Conservation (phyloP, 2,113 vertebrate genomes). For the Chauna torquata region DNA sequence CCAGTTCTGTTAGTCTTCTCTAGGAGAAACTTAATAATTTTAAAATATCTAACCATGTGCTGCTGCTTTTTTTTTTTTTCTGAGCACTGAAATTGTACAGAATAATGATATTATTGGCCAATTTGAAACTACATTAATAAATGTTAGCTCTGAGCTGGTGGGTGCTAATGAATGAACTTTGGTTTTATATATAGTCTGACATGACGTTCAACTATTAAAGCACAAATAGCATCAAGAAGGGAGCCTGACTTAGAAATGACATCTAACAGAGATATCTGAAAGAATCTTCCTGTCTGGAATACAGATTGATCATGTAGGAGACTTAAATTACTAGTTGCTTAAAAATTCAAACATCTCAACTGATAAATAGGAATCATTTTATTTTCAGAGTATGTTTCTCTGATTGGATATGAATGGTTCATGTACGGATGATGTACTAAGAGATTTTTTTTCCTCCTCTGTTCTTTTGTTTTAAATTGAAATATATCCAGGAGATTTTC, state of each 20-base stretch:
- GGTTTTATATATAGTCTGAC: neutral
- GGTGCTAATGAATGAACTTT: neutral
- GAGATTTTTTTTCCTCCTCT: neutral
- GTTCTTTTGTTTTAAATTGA: neutral
- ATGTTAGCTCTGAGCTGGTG: neutral
- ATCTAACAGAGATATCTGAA: neutral
- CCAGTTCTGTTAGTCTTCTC: neutral
- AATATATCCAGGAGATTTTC: neutral
- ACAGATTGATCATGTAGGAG: neutral
- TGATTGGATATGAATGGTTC: neutral
- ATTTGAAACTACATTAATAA: neutral
- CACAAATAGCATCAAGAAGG: neutral
- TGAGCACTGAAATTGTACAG: neutral
- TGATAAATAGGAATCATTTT: neutral
- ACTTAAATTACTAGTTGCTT: neutral
- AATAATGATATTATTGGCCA: neutral
- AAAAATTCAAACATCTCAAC: neutral
- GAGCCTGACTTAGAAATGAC: neutral
- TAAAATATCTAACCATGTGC: neutral
- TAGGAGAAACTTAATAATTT: neutral
- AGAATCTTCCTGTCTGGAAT: neutral
- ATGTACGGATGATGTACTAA: neutral
- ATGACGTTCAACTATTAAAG: neutral
- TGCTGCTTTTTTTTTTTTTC: neutral
- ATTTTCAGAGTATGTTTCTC: neutral